Percentiles rank a stretch among this genome's conserved stretches.
These are phyloP conservation scores for Odontophorus gujanensis DNA, from an alignment of 2,113 vertebrate species.

Conservation along the genomic window DNA sequence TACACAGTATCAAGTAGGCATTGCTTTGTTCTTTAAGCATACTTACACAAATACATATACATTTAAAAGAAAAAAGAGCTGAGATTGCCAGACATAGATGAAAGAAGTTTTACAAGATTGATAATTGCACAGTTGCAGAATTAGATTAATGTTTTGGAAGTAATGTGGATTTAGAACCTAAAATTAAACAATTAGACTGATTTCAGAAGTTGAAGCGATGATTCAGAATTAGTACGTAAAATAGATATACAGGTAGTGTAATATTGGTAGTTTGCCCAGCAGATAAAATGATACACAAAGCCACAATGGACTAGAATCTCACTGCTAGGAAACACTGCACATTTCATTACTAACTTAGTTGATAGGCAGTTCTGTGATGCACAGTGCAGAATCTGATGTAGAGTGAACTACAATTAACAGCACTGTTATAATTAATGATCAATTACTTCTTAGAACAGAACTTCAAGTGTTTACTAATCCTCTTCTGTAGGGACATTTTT, in stretches of 20 bases:
- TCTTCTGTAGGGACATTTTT: not conserved
- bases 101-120: slow-evolving; percentile 24
- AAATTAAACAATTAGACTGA: slow-evolving; percentile 69
- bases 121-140: slow-evolving; percentile 57
- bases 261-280: slow-evolving; percentile 31
- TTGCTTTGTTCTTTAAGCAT: not conserved
- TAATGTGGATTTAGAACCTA: slow-evolving; percentile 44
- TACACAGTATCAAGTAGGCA: not conserved
- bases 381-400: not conserved
- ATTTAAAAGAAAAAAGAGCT: not conserved
- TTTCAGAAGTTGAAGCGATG: slow-evolving; percentile 56
- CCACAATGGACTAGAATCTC: slow-evolving; percentile 27
- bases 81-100: not conserved
- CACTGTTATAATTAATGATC: not conserved
- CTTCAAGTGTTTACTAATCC: not conserved
- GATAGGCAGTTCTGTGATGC: not conserved
- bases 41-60: not conserved
- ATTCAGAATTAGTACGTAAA: slow-evolving; percentile 43
- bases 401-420: slow-evolving; percentile 26
- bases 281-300: slow-evolving; percentile 27
- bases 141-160: slow-evolving; percentile 52
- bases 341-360: slow-evolving; percentile 18
- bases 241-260: slow-evolving; percentile 62
- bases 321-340: slow-evolving; percentile 40
- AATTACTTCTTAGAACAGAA: not conserved